Evolutionary conservation across 2,797 vertebrate species (phyloP).

Genomic region (Neosalanx taihuensis): DNA sequence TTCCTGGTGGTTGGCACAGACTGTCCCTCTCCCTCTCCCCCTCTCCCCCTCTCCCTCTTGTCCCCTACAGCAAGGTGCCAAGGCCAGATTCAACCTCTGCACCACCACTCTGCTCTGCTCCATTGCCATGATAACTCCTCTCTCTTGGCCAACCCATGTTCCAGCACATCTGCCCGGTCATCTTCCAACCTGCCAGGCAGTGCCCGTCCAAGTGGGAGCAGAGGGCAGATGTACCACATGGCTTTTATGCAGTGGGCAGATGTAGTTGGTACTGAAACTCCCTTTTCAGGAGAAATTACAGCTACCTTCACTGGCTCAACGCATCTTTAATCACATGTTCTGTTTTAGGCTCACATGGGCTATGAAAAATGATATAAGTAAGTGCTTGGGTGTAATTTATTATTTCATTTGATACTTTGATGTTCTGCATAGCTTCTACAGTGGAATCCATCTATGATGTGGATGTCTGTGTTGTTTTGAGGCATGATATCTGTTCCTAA

Average conservation of each 20-base stretch:
- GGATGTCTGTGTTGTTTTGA: neutral
- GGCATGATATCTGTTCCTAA: neutral
- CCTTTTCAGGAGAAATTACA: neutral
- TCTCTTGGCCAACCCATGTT: neutral
- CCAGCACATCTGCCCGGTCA: constrained; percentile 7
- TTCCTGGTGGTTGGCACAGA: neutral
- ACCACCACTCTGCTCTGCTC: neutral
- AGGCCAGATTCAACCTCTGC: neutral
- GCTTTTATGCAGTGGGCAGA: neutral
- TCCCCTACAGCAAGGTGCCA: neutral
- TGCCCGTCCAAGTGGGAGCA: neutral
- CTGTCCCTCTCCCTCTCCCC: neutral
- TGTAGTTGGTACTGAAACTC: neutral
- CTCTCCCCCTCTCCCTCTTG: neutral
- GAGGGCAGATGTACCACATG: neutral
- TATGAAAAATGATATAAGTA: too few species aligned
- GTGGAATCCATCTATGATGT: neutral
- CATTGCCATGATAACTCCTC: neutral
- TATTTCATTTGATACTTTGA: too few species aligned
- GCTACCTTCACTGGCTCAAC: neutral
- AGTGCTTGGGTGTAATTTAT: too few species aligned
- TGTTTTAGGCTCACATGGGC: neutral
- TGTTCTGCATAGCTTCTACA: too few species aligned
- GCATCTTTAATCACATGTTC: too few species aligned
- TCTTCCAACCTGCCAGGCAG: neutral